A percentile compares a stretch with the other conserved stretches of the same genome.
Evolutionary conservation across 2,888 invertebrate species (phyloP).

Genomic region (Caenorhabditis angaria): DNA sequence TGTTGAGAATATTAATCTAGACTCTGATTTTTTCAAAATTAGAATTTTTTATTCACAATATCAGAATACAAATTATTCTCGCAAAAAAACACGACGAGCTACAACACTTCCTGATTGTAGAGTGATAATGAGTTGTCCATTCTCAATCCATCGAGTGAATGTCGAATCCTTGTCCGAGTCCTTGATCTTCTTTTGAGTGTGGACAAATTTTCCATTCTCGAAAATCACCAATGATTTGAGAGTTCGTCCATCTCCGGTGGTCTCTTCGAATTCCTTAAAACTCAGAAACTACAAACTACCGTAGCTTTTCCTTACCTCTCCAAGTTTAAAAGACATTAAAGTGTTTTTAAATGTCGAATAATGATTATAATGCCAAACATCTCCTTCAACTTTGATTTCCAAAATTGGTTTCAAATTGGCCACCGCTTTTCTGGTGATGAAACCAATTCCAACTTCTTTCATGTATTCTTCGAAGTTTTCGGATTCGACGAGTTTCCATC

Average conservation of each 20-base stretch:
- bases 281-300: too few relatives aligned
- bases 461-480: constrained; percentile 65
- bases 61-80: too few relatives aligned
- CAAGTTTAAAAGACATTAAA: constrained; percentile 48
- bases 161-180: constrained; percentile 47
- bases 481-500: constrained; percentile 52
- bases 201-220: constrained; percentile 55
- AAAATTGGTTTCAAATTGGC: constrained; percentile 59
- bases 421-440: constrained; percentile 60
- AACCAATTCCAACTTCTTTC: constrained; percentile 61
- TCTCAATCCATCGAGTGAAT: constrained; percentile 55
- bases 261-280: constrained; percentile 57
- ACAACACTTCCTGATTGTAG: constrained; percentile 47
- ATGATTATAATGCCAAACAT: constrained; percentile 50
- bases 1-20: too few relatives aligned
- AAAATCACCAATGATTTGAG: constrained; percentile 45
- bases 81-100: constrained; percentile 49
- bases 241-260: constrained; percentile 60
- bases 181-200: constrained; percentile 56
- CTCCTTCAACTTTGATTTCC: constrained; percentile 57
- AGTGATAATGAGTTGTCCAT: constrained; percentile 46
- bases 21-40: too few relatives aligned
- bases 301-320: constrained; percentile 25
- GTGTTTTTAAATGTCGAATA: constrained; percentile 62
- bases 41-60: too few relatives aligned